Evolutionary conservation across 2,113 vertebrate genomes (phyloP).

Genomic region (Xyrauchen texanus): DNA sequence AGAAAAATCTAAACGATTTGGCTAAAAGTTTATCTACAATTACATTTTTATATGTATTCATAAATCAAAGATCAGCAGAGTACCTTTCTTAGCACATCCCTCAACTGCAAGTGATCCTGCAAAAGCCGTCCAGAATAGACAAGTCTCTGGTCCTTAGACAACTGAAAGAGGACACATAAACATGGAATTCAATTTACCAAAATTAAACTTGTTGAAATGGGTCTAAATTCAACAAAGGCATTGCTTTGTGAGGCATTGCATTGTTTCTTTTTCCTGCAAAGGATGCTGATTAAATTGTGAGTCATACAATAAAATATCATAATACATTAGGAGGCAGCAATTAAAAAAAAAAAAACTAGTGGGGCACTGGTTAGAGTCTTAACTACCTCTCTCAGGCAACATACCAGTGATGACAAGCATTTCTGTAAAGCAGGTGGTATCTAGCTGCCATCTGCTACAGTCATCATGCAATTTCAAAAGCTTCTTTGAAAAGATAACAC

Average conservation of each 20-base stretch:
- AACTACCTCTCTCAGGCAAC: background rate
- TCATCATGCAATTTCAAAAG: background rate
- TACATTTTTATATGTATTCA: background rate
- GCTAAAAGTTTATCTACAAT: background rate
- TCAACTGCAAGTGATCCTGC: slow-evolving; percentile 90
- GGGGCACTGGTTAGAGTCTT: too few species aligned
- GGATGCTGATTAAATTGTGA: background rate
- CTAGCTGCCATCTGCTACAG: slow-evolving; percentile 4
- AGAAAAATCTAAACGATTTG: too few species aligned
- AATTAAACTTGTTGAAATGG: background rate
- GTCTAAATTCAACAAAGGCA: background rate
- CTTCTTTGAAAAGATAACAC: background rate
- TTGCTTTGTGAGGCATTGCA: background rate
- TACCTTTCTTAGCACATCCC: slow-evolving; percentile 94
- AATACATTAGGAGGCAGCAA: background rate
- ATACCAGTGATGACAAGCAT: background rate
- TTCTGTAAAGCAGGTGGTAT: slow-evolving; percentile 11
- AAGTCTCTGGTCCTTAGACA: slow-evolving; percentile 89
- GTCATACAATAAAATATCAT: background rate
- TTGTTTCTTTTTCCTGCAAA: background rate
- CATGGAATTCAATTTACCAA: background rate
- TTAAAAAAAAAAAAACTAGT: too few species aligned
- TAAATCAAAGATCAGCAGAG: slow-evolving; percentile 19
- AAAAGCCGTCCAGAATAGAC: slow-evolving; percentile 93
- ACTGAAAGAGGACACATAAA: slow-evolving; percentile 72